Evolutionary conservation across 2,113 vertebrate species (phyloP), one percentile per base, ranked within the genome.

Genomic region (Lepidiolamprologus cunningtoni): DNA sequence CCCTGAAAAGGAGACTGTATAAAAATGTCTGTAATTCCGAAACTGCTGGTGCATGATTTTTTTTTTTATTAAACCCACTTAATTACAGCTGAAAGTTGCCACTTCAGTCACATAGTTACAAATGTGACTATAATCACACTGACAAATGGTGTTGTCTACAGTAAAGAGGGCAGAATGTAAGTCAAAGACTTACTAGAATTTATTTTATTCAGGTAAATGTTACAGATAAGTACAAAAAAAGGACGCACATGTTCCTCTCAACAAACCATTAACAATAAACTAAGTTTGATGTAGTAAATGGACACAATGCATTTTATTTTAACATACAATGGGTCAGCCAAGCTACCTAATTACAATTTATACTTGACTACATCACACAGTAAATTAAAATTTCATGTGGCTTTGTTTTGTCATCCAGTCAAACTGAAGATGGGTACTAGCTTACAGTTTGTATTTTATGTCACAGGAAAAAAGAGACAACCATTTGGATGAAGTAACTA

Each of bases 151-250:
- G 19, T 45, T 73, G 8, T 71, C n/a, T 12, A n/a, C 19, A 5
- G 14, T 31, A 78, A 76, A 40, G 3, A 45, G 23, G 5, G 5
- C 40, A 52, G 33, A 9, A 14, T 9, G 21, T 19, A 47, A 81
- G 47, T 84, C 47, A 76, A 81, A 8, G 88, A 45, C 4, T 58
- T 80, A 31, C 42, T 83, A 19, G 42, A 53, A 79, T 81, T 89
- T 40, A 76, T 81, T 94, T 94, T 92, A 93, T 94, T 93, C 26
- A 68, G 84, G 52, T 79, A 88, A 87, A 89, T 19, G 28, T 57
- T 71, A 89, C 86, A 91, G 73, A 9, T 45, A 76, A 47, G 84
- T n/a, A 11, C 87, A 89, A 84, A 87, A 87, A 55, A 68, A 31
- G 23, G 50, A 90, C 14, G 57, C 55, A 84, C 82, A 58, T 31